Conservation (phyloP, 2,797 vertebrate genomes). For the Acestrorhynchus altus region DNA sequence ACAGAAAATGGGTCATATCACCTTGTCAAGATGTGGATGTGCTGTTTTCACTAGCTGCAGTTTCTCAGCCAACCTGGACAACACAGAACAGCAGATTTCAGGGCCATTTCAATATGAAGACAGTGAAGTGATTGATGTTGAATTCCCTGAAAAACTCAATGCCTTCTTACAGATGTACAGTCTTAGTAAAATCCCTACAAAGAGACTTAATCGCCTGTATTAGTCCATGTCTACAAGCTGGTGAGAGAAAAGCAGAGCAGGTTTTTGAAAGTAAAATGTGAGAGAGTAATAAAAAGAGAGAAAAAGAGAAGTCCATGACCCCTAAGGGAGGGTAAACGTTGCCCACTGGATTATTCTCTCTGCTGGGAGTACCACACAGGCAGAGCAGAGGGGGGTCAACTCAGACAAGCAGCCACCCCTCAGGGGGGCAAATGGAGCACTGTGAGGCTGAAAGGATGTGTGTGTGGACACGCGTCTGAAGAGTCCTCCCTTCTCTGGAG, state of each 20-base stretch:
- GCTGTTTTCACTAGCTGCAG: constrained; percentile 55
- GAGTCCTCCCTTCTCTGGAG: constrained; percentile 66
- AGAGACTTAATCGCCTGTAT: constrained; percentile 29
- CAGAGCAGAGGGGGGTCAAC: constrained; percentile 71
- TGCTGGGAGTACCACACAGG: constrained; percentile 80
- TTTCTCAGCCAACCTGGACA: constrained; percentile 55
- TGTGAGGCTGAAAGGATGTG: constrained; percentile 72
- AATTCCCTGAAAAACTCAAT: constrained; percentile 43
- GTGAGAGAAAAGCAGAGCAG: constrained; percentile 48
- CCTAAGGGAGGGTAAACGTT: constrained; percentile 81
- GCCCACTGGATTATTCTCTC: constrained; percentile 78
- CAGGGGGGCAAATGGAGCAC: constrained; percentile 71
- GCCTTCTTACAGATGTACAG: constrained; percentile 42
- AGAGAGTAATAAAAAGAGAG: constrained; percentile 16
- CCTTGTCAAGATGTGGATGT: constrained; percentile 62
- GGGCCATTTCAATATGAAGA: constrained; percentile 50
- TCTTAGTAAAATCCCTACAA: constrained; percentile 54
- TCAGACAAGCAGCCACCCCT: constrained; percentile 79
- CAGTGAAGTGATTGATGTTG: constrained; percentile 30
- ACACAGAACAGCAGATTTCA: constrained; percentile 33
- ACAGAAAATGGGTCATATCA: neutral
- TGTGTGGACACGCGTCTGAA: constrained; percentile 73
- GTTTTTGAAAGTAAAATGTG: constrained; percentile 43
- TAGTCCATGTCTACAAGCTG: constrained; percentile 37
- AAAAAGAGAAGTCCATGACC: constrained; percentile 64